Evolutionary conservation across 2,888 invertebrate genomes (phyloP).

Genomic region (Anagyrus pseudococci): DNA sequence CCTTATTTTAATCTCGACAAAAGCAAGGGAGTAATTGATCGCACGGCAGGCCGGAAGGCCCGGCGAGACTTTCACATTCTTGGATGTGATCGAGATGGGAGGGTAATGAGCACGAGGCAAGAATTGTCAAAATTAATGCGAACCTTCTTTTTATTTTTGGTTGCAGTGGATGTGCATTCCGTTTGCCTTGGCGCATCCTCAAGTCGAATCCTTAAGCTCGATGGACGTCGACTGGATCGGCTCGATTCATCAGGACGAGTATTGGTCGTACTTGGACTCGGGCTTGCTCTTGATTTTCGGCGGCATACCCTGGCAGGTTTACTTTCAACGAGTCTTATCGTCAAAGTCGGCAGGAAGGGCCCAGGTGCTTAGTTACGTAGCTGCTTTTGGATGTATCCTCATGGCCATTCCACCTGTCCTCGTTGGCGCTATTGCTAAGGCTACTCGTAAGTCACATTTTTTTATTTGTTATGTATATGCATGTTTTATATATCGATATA

Average conservation of each 20-base stretch:
- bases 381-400: slow-evolving; percentile 92
- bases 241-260: slow-evolving; percentile 72
- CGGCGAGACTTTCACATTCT: too few relatives aligned
- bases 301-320: slow-evolving; percentile 97
- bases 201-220: slow-evolving; percentile 81
- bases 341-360: slow-evolving; percentile 94
- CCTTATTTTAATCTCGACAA: too few relatives aligned
- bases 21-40: too few relatives aligned
- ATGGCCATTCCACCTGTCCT: slow-evolving; percentile 98
- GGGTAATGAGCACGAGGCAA: too few relatives aligned
- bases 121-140: too few relatives aligned
- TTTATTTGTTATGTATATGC: too few relatives aligned
- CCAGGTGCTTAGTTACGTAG: slow-evolving; percentile 93
- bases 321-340: slow-evolving; percentile 97
- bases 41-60: too few relatives aligned
- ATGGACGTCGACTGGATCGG: slow-evolving; percentile 93
- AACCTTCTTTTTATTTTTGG: too few relatives aligned
- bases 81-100: too few relatives aligned
- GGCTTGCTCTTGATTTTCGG: slow-evolving; percentile 90
- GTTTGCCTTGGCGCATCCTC: slow-evolving; percentile 89
- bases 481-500: too few relatives aligned
- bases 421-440: slow-evolving; percentile 96
- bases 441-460: slow-evolving; percentile 84
- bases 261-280: slow-evolving; percentile 86
- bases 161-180: slow-evolving; percentile 94